Conservation (phyloP, 2,113 vertebrate genomes). For the Geococcyx californianus region DNA sequence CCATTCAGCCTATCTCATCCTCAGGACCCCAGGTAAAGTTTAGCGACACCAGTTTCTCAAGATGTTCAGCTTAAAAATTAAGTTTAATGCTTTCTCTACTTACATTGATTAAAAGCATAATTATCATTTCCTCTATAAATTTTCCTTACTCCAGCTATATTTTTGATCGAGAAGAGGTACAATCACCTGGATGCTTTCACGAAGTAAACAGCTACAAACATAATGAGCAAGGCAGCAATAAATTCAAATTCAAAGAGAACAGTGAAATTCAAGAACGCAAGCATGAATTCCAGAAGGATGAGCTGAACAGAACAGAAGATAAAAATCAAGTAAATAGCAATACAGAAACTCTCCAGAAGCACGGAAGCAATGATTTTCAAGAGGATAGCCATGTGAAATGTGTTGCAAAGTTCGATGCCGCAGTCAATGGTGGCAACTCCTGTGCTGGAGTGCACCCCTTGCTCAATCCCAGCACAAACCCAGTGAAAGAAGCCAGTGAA, state of each 20-base stretch:
- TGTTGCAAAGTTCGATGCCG: neutral
- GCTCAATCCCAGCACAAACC: neutral
- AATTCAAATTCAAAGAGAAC: conserved; percentile 33
- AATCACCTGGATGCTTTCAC: conserved; percentile 57
- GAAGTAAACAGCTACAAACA: conserved; percentile 69
- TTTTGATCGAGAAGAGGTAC: conserved; percentile 71
- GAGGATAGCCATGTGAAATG: neutral
- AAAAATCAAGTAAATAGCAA: neutral
- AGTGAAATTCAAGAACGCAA: neutral
- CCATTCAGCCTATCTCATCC: neutral
- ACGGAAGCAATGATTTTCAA: neutral
- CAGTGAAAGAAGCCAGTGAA: neutral
- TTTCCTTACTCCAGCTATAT: conserved; percentile 71
- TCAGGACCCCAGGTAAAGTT: neutral
- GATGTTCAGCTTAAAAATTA: neutral
- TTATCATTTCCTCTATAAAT: neutral
- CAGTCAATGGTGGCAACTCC: conserved; percentile 54
- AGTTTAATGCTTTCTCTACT: neutral
- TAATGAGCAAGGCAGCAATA: conserved; percentile 40
- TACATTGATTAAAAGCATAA: neutral
- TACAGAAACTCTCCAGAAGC: neutral
- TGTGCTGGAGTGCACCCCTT: neutral
- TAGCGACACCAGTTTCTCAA: neutral
- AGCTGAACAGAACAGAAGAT: neutral
- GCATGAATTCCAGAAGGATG: conserved; percentile 12